Percentiles rank a stretch among this genome's conserved stretches.
phyloP scores from a whole-genome alignment of 2,888 invertebrate species.

The Herminia tarsipennalis region DNA sequence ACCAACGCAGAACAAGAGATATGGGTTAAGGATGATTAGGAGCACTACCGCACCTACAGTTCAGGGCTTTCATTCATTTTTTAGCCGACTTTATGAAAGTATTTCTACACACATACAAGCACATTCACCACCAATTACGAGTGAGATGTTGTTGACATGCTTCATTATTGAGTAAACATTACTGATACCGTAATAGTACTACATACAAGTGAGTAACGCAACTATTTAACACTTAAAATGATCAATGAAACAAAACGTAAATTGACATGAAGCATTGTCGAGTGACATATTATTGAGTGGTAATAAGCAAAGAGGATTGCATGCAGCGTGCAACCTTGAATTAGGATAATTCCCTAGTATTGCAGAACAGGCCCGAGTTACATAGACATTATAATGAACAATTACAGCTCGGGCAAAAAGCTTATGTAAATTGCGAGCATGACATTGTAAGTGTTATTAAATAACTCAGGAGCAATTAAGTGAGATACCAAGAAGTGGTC shows the following conservation, averaged over 20 bases:
- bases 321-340: conserved; percentile 63
- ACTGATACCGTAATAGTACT: no score
- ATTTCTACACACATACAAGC: no score
- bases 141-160: no score
- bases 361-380: conserved; percentile 48
- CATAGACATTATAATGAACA: conserved; percentile 63
- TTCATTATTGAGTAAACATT: no score
- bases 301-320: conserved; percentile 43
- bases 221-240: no score
- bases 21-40: not conserved
- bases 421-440: conserved; percentile 64
- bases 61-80: no score
- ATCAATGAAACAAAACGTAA: no score
- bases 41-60: no score
- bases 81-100: no score
- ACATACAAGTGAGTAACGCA: no score
- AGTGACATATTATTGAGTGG: conserved; percentile 30
- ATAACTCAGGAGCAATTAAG: conserved; percentile 58
- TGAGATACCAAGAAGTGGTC: conserved; percentile 38
- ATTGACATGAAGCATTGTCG: conserved; percentile 17
- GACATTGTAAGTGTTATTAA: conserved; percentile 61
- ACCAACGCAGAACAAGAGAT: conserved; percentile 14
- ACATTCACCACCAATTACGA: conserved; percentile 12
- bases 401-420: conserved; percentile 66
- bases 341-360: conserved; percentile 66